Conservation (phyloP, 2,113 vertebrate genomes). For the Dermatemys mawii region DNA sequence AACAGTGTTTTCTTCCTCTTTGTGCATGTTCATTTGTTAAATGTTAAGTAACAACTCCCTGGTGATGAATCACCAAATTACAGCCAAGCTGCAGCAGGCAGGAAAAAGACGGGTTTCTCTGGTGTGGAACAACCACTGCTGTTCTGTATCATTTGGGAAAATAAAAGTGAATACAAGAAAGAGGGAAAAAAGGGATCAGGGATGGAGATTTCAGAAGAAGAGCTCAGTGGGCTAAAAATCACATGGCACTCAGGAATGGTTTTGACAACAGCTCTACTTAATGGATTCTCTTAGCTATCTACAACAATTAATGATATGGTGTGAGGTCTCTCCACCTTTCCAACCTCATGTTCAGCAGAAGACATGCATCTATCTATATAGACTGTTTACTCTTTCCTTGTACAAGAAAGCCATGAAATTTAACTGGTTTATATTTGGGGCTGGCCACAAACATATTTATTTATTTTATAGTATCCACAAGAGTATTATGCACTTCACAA, state of each 20-base stretch:
- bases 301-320: neutral
- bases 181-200: neutral
- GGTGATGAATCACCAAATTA: conserved; percentile 45
- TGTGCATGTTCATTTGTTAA: neutral
- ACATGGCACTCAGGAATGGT: neutral
- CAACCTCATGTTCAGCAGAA: neutral
- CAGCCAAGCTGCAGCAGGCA: neutral
- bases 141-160: conserved; percentile 21
- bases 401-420: neutral
- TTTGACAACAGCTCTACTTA: neutral
- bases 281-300: neutral
- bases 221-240: conserved; percentile 13
- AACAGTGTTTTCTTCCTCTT: neutral
- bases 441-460: neutral
- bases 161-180: conserved; percentile 10
- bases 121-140: neutral
- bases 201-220: conserved; percentile 7
- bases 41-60: conserved; percentile 19
- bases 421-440: neutral
- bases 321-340: neutral
- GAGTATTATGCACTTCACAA: neutral
- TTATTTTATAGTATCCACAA: neutral
- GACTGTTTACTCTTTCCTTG: neutral
- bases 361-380: neutral
- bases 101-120: conserved; percentile 12